Evolutionary conservation across 1,140 invertebrate genomes (phyloP).

Genomic region (Procambarus clarkii): DNA sequence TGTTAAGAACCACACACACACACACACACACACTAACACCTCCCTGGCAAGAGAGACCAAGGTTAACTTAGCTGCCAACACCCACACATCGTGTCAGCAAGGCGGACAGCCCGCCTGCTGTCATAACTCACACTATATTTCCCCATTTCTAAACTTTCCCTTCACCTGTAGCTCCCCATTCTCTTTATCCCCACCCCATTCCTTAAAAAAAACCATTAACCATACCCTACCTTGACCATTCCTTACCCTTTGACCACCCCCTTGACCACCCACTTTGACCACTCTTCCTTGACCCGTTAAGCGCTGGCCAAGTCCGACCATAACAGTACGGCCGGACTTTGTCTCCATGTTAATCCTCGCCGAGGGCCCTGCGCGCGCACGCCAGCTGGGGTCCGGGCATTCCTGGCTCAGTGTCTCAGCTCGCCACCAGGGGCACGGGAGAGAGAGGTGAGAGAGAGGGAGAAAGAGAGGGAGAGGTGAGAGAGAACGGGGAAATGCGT

Average conservation of each 20-base stretch:
- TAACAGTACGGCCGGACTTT: slow-evolving; percentile 45
- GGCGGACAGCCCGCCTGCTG: too few species aligned
- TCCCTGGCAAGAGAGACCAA: too few species aligned
- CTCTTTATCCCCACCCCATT: not conserved
- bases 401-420: not conserved
- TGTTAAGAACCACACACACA: not conserved
- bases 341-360: slow-evolving; percentile 56
- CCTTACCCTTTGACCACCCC: not conserved
- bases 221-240: not conserved
- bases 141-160: too few species aligned
- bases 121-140: too few species aligned
- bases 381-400: slow-evolving; percentile 51
- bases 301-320: slow-evolving; percentile 12
- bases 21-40: too few species aligned
- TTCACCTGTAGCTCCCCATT: too few species aligned
- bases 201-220: not conserved
- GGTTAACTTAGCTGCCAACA: too few species aligned
- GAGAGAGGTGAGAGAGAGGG: not conserved
- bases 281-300: not conserved
- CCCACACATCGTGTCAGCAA: too few species aligned
- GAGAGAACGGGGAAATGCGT: not conserved
- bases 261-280: not conserved
- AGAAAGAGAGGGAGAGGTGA: not conserved
- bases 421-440: not conserved
- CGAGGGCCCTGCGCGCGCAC: slow-evolving; percentile 1